These are phyloP conservation scores for Eupristina koningsbergeri DNA, from an alignment of 1,140 invertebrate species.

Conservation along the genomic window DNA sequence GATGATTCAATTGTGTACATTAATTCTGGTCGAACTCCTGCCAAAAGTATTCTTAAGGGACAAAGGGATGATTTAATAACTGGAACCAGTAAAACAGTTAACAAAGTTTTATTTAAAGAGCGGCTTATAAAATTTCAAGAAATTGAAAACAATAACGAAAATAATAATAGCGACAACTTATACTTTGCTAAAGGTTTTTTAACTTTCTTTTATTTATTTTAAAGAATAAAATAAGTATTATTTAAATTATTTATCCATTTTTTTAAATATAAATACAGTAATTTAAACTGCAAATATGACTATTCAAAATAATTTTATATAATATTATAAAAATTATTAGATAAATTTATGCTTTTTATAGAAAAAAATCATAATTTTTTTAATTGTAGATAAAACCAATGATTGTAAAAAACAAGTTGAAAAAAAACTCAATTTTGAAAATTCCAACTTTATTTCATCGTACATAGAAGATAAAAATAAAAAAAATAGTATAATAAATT, in stretches of 20 bases:
- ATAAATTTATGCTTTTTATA: no score
- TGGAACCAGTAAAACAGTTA: constrained; percentile 45
- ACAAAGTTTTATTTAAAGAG: constrained; percentile 55
- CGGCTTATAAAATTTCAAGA: constrained; percentile 15
- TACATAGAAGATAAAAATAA: background rate
- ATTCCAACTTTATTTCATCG: constrained; percentile 37
- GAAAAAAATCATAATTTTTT: no score
- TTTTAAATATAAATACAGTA: no score
- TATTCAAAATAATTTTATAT: no score
- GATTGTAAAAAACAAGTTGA: constrained; percentile 41
- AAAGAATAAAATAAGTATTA: no score
- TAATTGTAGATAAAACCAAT: constrained; percentile 10
- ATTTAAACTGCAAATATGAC: no score
- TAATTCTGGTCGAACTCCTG: constrained; percentile 66
- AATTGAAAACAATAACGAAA: background rate
- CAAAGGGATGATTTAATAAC: constrained; percentile 44
- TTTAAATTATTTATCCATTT: background rate
- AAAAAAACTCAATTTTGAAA: constrained; percentile 60
- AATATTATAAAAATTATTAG: no score
- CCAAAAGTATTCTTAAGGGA: constrained; percentile 67
- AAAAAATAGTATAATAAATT: background rate
- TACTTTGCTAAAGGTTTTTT: background rate
- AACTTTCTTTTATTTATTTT: background rate
- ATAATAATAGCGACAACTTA: constrained; percentile 51
- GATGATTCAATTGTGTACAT: constrained; percentile 63